phyloP scores from a whole-genome alignment of 2,797 vertebrate species.

The Neosalanx taihuensis region DNA sequence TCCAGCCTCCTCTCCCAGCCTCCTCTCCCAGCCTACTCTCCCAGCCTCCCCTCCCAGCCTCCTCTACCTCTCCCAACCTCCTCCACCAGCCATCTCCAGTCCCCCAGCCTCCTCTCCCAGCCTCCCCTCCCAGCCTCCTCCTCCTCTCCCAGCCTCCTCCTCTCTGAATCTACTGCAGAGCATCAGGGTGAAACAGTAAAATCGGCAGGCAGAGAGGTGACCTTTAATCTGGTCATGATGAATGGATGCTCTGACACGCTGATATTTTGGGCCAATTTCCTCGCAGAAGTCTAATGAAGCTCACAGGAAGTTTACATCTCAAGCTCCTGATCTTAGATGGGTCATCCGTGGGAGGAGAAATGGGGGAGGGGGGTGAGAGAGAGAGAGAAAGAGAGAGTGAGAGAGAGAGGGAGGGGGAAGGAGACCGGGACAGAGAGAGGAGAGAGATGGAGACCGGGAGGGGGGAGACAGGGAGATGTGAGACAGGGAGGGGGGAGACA shows the following conservation, averaged over 20 bases:
- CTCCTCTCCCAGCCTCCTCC: conserved; percentile 18
- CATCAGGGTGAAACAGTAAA: conserved; percentile 49
- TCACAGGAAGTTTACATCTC: conserved; percentile 49
- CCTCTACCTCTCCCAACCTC: no score
- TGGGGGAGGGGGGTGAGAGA: no score
- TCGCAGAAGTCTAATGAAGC: conserved; percentile 52
- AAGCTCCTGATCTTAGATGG: conserved; percentile 36
- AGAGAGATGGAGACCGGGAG: no score
- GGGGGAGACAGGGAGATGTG: no score
- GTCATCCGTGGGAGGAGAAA: not conserved
- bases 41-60: not conserved
- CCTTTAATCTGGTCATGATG: conserved; percentile 65
- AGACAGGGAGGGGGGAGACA: no score
- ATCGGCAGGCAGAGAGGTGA: conserved; percentile 55
- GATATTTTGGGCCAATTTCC: conserved; percentile 66
- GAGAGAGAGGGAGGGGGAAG: no score
- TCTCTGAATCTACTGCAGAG: conserved; percentile 29
- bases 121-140: conserved; percentile 30
- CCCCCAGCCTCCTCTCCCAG: conserved; percentile 11
- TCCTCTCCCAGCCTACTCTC: not conserved
- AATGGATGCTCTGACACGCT: conserved; percentile 59
- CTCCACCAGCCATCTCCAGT: no score
- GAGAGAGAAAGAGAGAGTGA: no score
- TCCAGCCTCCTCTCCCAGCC: conserved; percentile 38
- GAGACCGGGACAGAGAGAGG: no score